These are phyloP conservation scores for Troilus luridus DNA, from an alignment of 2,888 invertebrate species.

Conservation along the genomic window DNA sequence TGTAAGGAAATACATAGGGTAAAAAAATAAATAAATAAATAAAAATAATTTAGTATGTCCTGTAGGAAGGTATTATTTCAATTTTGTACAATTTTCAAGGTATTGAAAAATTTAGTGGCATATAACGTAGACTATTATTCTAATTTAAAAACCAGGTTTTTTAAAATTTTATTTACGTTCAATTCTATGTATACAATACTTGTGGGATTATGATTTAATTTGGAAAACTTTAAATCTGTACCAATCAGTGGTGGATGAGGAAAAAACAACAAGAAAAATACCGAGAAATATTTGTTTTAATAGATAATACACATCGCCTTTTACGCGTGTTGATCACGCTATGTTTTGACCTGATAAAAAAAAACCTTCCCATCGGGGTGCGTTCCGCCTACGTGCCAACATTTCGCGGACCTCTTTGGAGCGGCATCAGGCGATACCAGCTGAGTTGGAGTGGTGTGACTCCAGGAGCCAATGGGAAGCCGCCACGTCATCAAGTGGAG, in stretches of 20 bases:
- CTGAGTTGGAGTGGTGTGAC: slow-evolving; percentile 41
- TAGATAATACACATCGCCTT: background rate
- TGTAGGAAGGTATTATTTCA: background rate
- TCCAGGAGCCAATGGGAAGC: background rate
- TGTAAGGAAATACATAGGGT: background rate
- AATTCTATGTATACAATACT: too few relatives aligned
- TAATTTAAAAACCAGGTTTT: too few relatives aligned
- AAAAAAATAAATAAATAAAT: too few relatives aligned
- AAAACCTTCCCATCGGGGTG: background rate
- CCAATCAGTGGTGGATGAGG: too few relatives aligned
- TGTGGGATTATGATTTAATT: too few relatives aligned
- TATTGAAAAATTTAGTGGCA: background rate
- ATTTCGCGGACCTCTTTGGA: background rate
- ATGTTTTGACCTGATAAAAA: background rate
- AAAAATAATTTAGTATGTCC: background rate
- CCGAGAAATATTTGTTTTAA: background rate
- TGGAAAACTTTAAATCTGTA: too few relatives aligned
- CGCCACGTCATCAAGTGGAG: slow-evolving; percentile 5
- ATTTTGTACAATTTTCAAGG: background rate
- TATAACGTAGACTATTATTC: background rate
- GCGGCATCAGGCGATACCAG: slow-evolving; percentile 41
- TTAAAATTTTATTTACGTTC: too few relatives aligned
- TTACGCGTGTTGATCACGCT: background rate
- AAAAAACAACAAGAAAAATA: background rate
- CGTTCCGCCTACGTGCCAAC: background rate